A percentile compares a stretch with the other conserved stretches of the same genome.
These are phyloP conservation scores for Mantis religiosa DNA, from an alignment of 2,888 invertebrate species.

Conservation along the genomic window DNA sequence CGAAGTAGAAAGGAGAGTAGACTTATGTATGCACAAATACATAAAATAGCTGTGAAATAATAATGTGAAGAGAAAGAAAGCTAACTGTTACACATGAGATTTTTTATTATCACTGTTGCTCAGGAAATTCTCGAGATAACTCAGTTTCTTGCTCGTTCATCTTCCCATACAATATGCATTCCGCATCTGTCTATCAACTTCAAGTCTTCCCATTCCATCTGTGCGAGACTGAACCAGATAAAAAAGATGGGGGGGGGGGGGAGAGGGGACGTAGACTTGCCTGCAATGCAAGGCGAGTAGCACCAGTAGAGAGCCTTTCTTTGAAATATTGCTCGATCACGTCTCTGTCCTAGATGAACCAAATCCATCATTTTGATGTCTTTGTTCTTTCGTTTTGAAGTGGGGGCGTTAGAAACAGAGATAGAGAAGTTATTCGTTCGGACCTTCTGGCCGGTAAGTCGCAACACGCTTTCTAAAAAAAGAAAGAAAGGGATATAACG, in stretches of 20 bases:
- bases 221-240: not conserved
- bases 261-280: not conserved
- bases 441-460: not conserved
- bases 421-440: not conserved
- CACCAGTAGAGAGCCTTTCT: not conserved
- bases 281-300: not conserved
- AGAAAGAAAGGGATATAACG: not conserved
- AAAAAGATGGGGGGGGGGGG: not conserved
- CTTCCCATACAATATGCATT: not conserved
- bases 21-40: too few relatives aligned
- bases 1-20: too few relatives aligned
- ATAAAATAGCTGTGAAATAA: too few relatives aligned
- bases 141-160: not conserved
- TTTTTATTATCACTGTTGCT: not conserved
- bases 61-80: not conserved
- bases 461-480: not conserved
- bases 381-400: constrained; percentile 41
- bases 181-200: not conserved
- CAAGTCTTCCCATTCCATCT: not conserved
- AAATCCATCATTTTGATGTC: constrained; percentile 52
- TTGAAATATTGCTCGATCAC: constrained; percentile 51
- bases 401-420: not conserved
- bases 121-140: not conserved
- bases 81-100: not conserved
- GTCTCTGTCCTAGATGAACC: constrained; percentile 50